Conservation (phyloP, 2,888 invertebrate species). For the Neria commutata region DNA sequence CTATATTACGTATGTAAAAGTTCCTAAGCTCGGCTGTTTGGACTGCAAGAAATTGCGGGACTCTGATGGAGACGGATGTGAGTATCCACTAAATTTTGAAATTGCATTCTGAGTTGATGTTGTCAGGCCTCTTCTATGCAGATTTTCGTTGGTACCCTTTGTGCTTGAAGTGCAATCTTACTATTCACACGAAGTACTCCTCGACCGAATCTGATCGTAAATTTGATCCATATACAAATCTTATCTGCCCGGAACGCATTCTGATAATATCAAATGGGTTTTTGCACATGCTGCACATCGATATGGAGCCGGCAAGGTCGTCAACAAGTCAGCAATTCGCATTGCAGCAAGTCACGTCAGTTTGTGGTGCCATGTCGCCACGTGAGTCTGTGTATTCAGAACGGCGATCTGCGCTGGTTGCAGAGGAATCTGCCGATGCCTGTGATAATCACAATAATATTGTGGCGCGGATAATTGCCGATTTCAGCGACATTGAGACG, state of each 20-base stretch:
- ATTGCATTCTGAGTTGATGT: not conserved
- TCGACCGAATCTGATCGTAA: slow-evolving; percentile 84
- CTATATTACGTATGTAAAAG: slow-evolving; percentile 62
- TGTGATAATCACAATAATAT: slow-evolving; percentile 65
- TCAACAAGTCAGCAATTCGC: not conserved
- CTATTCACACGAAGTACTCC: slow-evolving; percentile 90
- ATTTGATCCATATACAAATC: slow-evolving; percentile 73
- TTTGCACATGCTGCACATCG: slow-evolving; percentile 77
- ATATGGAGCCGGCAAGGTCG: slow-evolving; percentile 62
- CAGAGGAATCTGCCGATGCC: slow-evolving; percentile 37
- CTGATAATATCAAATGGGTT: slow-evolving; percentile 85
- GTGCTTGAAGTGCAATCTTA: slow-evolving; percentile 88
- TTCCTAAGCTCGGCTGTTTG: slow-evolving; percentile 69
- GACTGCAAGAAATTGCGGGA: slow-evolving; percentile 67
- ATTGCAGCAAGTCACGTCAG: not conserved
- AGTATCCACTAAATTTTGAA: slow-evolving; percentile 20
- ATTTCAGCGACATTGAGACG: slow-evolving; percentile 69
- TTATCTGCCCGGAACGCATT: slow-evolving; percentile 75
- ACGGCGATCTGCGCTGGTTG: slow-evolving; percentile 21
- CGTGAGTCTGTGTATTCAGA: slow-evolving; percentile 31
- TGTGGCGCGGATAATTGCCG: slow-evolving; percentile 68
- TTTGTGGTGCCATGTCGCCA: slow-evolving; percentile 2
- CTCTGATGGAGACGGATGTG: slow-evolving; percentile 60
- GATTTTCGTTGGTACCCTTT: slow-evolving; percentile 70
- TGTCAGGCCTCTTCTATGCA: slow-evolving; percentile 51